These are phyloP conservation scores for Drosophila arawakana DNA, from an alignment of 1,140 invertebrate genomes.

Conservation along the genomic window DNA sequence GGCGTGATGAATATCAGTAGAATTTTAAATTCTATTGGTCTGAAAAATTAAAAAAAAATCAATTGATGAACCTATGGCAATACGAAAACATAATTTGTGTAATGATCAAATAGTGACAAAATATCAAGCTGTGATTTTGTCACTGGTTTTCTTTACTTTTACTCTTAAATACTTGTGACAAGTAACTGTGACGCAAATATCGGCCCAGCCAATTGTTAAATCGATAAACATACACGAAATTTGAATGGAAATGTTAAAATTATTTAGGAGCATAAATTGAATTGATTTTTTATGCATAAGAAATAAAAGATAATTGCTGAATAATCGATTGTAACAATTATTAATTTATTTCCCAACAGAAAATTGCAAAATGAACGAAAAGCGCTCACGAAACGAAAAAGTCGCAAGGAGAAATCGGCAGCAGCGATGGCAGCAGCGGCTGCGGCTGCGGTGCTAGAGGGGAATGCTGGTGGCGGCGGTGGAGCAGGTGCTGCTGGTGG, in stretches of 20 bases:
- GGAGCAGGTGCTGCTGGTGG: conserved; percentile 21
- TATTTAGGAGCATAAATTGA: not conserved
- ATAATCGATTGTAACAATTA: not conserved
- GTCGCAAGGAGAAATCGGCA: conserved; percentile 78
- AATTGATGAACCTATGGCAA: too few species aligned
- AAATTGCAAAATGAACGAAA: conserved; percentile 78
- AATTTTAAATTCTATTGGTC: too few species aligned
- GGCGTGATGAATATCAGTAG: too few species aligned
- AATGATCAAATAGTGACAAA: too few species aligned
- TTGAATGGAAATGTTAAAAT: not conserved
- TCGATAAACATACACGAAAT: not conserved
- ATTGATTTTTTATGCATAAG: too few species aligned
- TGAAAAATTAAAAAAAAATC: too few species aligned
- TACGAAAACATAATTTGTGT: too few species aligned
- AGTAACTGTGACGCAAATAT: too few species aligned
- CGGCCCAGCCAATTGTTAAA: too few species aligned
- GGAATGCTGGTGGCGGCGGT: conserved; percentile 37
- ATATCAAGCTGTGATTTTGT: too few species aligned
- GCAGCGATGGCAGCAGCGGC: conserved; percentile 69
- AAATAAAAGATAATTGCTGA: not conserved
- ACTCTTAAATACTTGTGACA: too few species aligned
- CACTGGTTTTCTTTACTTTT: too few species aligned
- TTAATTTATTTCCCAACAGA: conserved; percentile 31
- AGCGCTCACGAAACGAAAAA: conserved; percentile 76
- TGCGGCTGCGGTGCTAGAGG: conserved; percentile 66